Evolutionary conservation across 2,888 invertebrate genomes (phyloP), one percentile per base, ranked within the genome.

Genomic region (Scaptomyza polygonia): DNA sequence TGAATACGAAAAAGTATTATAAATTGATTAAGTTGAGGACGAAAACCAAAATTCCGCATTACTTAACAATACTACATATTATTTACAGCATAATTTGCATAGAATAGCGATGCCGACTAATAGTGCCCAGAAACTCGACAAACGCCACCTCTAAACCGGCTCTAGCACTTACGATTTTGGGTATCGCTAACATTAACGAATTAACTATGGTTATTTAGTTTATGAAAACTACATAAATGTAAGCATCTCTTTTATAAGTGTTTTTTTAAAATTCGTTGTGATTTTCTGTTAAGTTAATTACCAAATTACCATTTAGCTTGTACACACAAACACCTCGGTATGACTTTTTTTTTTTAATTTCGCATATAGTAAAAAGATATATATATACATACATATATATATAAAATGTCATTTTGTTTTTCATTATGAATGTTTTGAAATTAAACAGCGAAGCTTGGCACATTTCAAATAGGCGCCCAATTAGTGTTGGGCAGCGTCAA

Each of bases 241-340:
- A 66, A 58, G 48, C 48, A 67, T 63, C 43, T 77, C 65, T 48
- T 5, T 48, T 5, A 25, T 25, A 59, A 76, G 67, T 88, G 83
- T 80, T 86, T 87, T 81, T 87, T 79, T 86, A 69, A 77, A 68
- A 76, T 84, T 82, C 72, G 79, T 69, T 84, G 82, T 88, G 88
- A 86, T 86, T 86, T 86, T 55, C 16, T 55, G 43, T 84, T 82
- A 78, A 48, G 47, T 67, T 58, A 59, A 66, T 47, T 67, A 66
- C 49, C 57, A 77, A 80, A 86, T 66, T 67, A 73, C 59, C 68
- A 56, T 44, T 27, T 56, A 59, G 75, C 55, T 81, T 49, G 18
- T 67, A 76, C 54, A 61, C 57, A 32, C 49, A 43, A 52, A 49
- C 29, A 36, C 45, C 51, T 51, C 44, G 68, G 62, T 69, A 67